Conservation (phyloP, 2,113 vertebrate species). For the Labeo rohita region DNA sequence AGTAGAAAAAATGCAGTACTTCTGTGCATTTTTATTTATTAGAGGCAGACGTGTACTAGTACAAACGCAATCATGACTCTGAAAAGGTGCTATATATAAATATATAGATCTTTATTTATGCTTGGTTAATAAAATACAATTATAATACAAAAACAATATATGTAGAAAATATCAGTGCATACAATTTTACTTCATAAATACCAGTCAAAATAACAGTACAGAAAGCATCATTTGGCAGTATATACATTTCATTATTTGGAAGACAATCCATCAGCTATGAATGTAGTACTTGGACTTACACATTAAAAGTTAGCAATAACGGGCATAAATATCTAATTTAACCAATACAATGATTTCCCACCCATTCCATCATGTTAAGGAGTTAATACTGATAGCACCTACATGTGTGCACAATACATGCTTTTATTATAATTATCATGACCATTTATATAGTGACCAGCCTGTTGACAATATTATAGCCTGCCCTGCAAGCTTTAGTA, state of each 20-base stretch:
- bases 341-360: slow-evolving; percentile 14
- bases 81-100: slow-evolving; percentile 71
- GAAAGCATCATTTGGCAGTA: slow-evolving; percentile 56
- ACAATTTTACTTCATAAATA: slow-evolving; percentile 64
- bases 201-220: slow-evolving; percentile 49
- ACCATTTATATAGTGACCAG: slow-evolving; percentile 51
- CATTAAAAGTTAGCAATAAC: slow-evolving; percentile 44
- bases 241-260: slow-evolving; percentile 24
- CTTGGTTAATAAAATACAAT: slow-evolving; percentile 75
- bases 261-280: slow-evolving; percentile 15
- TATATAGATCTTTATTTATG: slow-evolving; percentile 83
- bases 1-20: neutral
- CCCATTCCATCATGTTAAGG: slow-evolving; percentile 9
- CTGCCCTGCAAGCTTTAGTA: slow-evolving; percentile 76
- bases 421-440: slow-evolving; percentile 38
- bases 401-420: slow-evolving; percentile 28
- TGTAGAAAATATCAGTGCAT: slow-evolving; percentile 79
- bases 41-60: neutral
- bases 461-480: slow-evolving; percentile 60
- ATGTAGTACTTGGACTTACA: slow-evolving; percentile 31
- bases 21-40: neutral
- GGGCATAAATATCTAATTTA: slow-evolving; percentile 29
- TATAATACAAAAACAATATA: slow-evolving; percentile 63
- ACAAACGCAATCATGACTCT: slow-evolving; percentile 43
- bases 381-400: slow-evolving; percentile 40